Evolutionary conservation across 1,140 invertebrate species (phyloP).

Genomic region (Antheraea pernyi): DNA sequence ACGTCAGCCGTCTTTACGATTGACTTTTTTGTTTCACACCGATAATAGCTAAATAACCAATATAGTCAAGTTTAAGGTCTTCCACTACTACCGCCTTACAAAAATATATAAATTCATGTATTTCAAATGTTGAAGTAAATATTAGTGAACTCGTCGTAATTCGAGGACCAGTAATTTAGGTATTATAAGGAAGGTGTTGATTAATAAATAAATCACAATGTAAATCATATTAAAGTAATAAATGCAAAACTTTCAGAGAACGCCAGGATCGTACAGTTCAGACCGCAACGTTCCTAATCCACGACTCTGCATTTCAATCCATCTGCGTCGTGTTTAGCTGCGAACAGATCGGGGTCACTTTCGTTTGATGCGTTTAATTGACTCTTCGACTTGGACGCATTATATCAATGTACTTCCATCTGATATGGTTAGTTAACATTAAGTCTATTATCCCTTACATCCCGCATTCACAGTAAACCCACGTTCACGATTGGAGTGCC

Average conservation of each 20-base stretch:
- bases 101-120: too few relatives aligned
- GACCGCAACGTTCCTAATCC: constrained; percentile 1
- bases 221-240: too few relatives aligned
- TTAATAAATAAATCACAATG: too few relatives aligned
- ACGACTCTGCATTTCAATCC: constrained; percentile 2
- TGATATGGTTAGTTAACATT: constrained; percentile 2
- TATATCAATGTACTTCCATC: not conserved
- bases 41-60: too few relatives aligned
- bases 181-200: too few relatives aligned
- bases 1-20: too few relatives aligned
- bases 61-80: too few relatives aligned
- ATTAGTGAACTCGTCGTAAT: too few relatives aligned
- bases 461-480: not conserved
- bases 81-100: too few relatives aligned
- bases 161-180: too few relatives aligned
- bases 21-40: too few relatives aligned
- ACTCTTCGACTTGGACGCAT: constrained; percentile 8
- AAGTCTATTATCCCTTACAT: not conserved
- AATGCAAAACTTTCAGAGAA: not conserved
- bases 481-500: not conserved
- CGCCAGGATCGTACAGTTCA: not conserved
- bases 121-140: too few relatives aligned
- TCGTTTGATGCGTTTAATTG: constrained; percentile 19
- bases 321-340: constrained; percentile 18
- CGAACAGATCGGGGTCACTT: constrained; percentile 18